phyloP scores from a whole-genome alignment of 2,888 invertebrate genomes.

The Lasioglossum morio region DNA sequence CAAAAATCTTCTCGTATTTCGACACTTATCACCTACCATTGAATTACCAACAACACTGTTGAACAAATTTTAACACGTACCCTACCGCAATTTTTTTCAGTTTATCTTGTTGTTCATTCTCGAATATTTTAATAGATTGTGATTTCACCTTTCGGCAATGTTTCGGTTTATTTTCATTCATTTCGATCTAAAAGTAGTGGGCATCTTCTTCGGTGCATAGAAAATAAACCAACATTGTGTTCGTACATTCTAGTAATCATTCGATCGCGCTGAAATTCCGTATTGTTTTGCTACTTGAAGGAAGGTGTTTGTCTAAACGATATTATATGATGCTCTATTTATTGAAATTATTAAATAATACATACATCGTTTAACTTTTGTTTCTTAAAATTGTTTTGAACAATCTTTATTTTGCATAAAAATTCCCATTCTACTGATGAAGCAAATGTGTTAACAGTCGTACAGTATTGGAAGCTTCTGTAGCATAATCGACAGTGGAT shows the following conservation, averaged over 20 bases:
- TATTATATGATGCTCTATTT: background rate
- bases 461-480: background rate
- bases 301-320: background rate
- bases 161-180: background rate
- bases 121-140: background rate
- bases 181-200: background rate
- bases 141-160: background rate
- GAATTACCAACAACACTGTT: background rate
- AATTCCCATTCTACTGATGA: background rate
- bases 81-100: background rate
- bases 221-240: background rate
- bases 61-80: background rate
- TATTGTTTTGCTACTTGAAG: background rate
- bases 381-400: background rate
- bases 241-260: background rate
- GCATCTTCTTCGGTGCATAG: background rate
- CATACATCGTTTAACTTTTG: background rate
- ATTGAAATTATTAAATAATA: background rate
- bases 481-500: background rate
- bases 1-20: background rate
- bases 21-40: background rate
- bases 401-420: background rate
- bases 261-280: background rate
- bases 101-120: background rate
- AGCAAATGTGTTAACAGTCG: background rate